phyloP scores from a whole-genome alignment of 2,113 vertebrate species.

The Bagarius yarrelli region DNA sequence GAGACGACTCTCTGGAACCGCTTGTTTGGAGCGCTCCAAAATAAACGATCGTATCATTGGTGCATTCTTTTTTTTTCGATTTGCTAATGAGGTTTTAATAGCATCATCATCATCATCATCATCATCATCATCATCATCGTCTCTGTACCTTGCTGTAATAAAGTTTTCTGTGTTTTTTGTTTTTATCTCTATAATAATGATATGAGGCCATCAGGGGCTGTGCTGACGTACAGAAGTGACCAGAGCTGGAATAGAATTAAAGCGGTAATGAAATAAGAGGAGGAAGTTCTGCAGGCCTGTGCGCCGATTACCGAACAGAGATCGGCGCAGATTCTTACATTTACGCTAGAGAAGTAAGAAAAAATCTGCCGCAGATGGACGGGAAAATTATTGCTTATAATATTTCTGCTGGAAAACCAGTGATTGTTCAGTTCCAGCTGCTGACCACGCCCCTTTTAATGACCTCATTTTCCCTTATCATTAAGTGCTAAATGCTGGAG shows the following conservation, averaged over 20 bases:
- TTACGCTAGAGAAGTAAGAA: neutral
- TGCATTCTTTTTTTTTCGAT: neutral
- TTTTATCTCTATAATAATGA: slow-evolving; percentile 7
- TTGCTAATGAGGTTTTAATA: slow-evolving; percentile 29
- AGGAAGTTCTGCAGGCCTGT: slow-evolving; percentile 27
- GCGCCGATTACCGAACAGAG: neutral
- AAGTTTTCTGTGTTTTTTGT: neutral
- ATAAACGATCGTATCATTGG: neutral
- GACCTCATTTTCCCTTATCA: too few species aligned
- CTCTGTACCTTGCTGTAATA: slow-evolving; percentile 3
- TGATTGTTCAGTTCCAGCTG: neutral
- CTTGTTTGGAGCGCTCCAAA: neutral
- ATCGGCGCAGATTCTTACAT: neutral
- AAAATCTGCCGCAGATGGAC: neutral
- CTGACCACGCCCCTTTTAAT: too few species aligned
- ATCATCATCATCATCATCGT: neutral
- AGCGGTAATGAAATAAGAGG: slow-evolving; percentile 24
- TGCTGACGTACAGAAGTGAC: slow-evolving; percentile 20
- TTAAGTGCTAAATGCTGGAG: too few species aligned
- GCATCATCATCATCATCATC: neutral
- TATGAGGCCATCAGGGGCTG: neutral
- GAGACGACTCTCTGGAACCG: neutral
- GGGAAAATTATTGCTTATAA: neutral
- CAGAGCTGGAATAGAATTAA: slow-evolving; percentile 15
- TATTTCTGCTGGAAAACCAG: neutral